phyloP scores from a whole-genome alignment of 2,113 vertebrate genomes.

The Triplophysa rosa region DNA sequence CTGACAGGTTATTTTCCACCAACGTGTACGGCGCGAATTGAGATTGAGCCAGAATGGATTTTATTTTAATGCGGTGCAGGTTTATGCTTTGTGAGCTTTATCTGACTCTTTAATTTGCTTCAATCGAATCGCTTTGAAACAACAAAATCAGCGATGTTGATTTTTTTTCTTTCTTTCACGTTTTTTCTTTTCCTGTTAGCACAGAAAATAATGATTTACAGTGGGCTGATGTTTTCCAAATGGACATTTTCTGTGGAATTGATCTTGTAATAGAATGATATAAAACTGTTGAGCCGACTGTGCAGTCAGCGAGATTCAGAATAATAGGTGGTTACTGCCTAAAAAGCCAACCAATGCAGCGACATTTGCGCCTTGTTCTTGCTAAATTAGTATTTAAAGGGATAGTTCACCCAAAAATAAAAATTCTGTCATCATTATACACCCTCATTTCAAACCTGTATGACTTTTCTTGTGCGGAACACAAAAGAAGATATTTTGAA shows the following conservation, averaged over 20 bases:
- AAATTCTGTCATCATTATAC: too few relatives aligned
- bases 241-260: constrained; percentile 36
- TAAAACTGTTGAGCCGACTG: constrained; percentile 1
- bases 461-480: too few relatives aligned
- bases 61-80: constrained; percentile 17
- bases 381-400: not conserved
- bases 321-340: not conserved
- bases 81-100: constrained; percentile 29
- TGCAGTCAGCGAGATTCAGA: constrained; percentile 33
- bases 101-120: constrained; percentile 37
- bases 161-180: not conserved
- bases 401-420: too few relatives aligned
- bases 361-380: constrained; percentile 9
- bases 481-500: too few relatives aligned
- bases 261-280: constrained; percentile 36
- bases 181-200: constrained; percentile 23
- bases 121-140: constrained; percentile 36
- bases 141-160: not conserved
- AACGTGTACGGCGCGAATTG: not conserved
- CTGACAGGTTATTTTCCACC: constrained; percentile 27
- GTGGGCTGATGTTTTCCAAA: constrained; percentile 21
- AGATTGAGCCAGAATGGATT: constrained; percentile 34
- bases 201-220: not conserved
- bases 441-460: too few relatives aligned
- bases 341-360: not conserved